phyloP scores from a whole-genome alignment of 2,113 vertebrate genomes.

The Oreocharis arfaki region DNA sequence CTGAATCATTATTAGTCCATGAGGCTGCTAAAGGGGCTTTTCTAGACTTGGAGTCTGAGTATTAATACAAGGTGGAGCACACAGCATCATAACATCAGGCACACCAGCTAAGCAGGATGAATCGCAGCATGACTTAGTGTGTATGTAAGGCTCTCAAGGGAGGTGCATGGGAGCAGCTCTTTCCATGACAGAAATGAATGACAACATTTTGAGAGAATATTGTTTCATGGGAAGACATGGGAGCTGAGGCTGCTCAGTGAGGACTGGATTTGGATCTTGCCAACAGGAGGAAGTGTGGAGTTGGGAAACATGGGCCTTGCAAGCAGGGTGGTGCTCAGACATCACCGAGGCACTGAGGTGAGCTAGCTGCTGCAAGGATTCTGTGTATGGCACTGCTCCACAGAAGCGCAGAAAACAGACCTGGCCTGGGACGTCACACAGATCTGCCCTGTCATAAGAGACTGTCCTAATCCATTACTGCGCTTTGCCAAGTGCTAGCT shows the following conservation, averaged over 20 bases:
- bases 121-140: not conserved
- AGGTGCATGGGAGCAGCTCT: not conserved
- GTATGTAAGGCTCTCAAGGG: not conserved
- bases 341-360: not conserved
- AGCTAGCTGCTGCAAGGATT: not conserved
- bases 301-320: not conserved
- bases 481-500: not conserved
- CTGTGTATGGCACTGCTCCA: no score
- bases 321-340: not conserved
- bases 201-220: not conserved
- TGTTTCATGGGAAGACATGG: not conserved
- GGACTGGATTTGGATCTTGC: not conserved
- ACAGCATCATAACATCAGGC: not conserved
- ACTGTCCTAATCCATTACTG: not conserved
- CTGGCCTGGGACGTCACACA: not conserved
- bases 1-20: not conserved
- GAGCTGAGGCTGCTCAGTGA: not conserved
- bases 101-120: not conserved
- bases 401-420: not conserved
- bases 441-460: not conserved
- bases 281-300: not conserved
- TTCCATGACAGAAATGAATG: not conserved
- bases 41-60: not conserved
- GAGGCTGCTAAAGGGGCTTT: not conserved
- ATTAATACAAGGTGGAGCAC: not conserved